Conservation (phyloP, 2,797 vertebrate species). For the Protonibea diacanthus region DNA sequence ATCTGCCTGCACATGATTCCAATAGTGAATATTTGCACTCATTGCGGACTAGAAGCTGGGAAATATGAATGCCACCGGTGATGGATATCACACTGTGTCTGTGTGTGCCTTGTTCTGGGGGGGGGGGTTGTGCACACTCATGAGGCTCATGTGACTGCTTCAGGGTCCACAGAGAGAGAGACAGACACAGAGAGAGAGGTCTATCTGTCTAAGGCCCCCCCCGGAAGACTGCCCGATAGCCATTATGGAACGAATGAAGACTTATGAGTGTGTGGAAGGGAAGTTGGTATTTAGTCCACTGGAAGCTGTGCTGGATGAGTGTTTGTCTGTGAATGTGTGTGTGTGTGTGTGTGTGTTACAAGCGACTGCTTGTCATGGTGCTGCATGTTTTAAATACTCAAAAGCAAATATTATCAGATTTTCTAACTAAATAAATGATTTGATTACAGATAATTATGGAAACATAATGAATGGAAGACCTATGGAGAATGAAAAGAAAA, state of each 20-base stretch:
- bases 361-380: constrained; percentile 15
- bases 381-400: neutral
- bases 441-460: neutral
- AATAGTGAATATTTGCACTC: constrained; percentile 65
- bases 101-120: constrained; percentile 60
- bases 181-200: constrained; percentile 5
- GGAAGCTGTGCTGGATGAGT: constrained; percentile 34
- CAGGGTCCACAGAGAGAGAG: constrained; percentile 65
- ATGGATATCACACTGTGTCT: constrained; percentile 70
- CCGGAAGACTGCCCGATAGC: constrained; percentile 57
- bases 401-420: constrained; percentile 22
- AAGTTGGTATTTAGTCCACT: constrained; percentile 53
- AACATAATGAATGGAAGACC: neutral
- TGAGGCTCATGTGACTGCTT: constrained; percentile 78
- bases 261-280: constrained; percentile 55
- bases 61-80: constrained; percentile 70
- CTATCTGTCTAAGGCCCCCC: constrained; percentile 60
- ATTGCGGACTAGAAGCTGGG: constrained; percentile 42
- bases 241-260: constrained; percentile 61
- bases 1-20: constrained; percentile 73
- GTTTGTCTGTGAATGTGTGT: constrained; percentile 27
- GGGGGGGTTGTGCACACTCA: constrained; percentile 52
- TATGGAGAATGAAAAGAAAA: neutral
- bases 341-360: constrained; percentile 10
- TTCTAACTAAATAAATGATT: neutral